Conservation (phyloP, 2,797 vertebrate species). For the Eulemur rubriventer region DNA sequence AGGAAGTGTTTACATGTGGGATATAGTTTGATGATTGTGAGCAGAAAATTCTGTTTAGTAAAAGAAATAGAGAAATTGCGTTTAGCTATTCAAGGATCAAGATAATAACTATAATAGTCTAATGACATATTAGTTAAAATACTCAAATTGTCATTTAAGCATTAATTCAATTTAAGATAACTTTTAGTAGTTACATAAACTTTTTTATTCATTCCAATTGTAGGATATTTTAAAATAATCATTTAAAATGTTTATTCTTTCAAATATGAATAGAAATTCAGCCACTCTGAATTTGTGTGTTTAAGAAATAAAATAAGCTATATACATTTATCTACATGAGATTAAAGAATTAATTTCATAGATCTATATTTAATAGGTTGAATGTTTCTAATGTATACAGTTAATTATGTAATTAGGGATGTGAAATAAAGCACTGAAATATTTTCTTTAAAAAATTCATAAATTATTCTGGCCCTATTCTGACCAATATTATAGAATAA, state of each 20-base stretch:
- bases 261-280: not conserved
- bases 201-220: not conserved
- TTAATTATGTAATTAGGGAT: constrained; percentile 65
- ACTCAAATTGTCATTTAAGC: not conserved
- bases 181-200: not conserved
- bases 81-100: not conserved
- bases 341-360: constrained; percentile 21
- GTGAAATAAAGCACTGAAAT: constrained; percentile 55
- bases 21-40: not conserved
- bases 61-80: not conserved
- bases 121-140: not conserved
- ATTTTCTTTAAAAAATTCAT: constrained; percentile 46
- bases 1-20: not conserved
- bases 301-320: constrained; percentile 31
- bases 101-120: not conserved
- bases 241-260: not conserved
- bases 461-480: constrained; percentile 59
- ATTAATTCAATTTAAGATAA: not conserved
- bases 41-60: not conserved
- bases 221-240: not conserved
- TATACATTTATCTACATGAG: constrained; percentile 22
- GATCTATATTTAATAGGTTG: constrained; percentile 49
- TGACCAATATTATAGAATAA: constrained; percentile 61
- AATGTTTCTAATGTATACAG: constrained; percentile 50
- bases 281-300: not conserved